These are phyloP conservation scores for Trichoplax adhaerens DNA, from an alignment of 37 sponge, comb jelly and placozoan genomes.

Conservation along the genomic window DNA sequence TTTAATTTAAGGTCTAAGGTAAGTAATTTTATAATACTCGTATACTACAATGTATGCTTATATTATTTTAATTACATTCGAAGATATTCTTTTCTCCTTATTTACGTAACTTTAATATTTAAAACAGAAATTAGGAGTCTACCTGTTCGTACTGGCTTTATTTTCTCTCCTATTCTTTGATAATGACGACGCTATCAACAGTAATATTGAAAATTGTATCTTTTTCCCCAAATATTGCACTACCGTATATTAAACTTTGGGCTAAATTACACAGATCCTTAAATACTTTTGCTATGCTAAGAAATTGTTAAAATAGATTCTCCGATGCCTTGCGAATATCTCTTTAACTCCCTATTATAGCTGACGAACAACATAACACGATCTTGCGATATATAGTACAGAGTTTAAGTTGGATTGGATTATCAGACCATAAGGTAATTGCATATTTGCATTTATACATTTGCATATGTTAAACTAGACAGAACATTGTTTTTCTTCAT, in stretches of 20 bases:
- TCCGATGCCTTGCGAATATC: no score
- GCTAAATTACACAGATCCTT: no score
- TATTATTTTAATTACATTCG: no score
- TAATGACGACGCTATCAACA: constrained; percentile 29
- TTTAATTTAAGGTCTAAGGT: constrained; percentile 29
- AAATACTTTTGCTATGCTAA: no score
- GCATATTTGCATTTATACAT: neutral
- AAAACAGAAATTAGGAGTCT: constrained; percentile 43
- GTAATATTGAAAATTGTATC: constrained; percentile 9
- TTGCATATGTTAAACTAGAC: neutral
- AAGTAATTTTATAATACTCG: neutral
- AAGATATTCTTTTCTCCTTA: no score
- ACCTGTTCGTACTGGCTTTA: constrained; percentile 45
- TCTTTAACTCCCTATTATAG: neutral
- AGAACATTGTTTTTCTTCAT: neutral
- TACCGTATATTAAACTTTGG: no score
- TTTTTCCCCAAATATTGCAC: neutral
- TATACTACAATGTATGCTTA: no score
- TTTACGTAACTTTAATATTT: neutral
- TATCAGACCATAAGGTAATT: constrained; percentile 81
- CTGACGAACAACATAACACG: constrained; percentile 10
- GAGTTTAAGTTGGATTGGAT: constrained; percentile 31
- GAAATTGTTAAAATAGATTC: no score
- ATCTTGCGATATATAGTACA: no score
- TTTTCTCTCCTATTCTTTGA: constrained; percentile 69